A percentile compares a stretch with the other conserved stretches of the same genome.
These are phyloP conservation scores for Charanyca ferruginea DNA, from an alignment of 2,888 invertebrate species.

Conservation along the genomic window DNA sequence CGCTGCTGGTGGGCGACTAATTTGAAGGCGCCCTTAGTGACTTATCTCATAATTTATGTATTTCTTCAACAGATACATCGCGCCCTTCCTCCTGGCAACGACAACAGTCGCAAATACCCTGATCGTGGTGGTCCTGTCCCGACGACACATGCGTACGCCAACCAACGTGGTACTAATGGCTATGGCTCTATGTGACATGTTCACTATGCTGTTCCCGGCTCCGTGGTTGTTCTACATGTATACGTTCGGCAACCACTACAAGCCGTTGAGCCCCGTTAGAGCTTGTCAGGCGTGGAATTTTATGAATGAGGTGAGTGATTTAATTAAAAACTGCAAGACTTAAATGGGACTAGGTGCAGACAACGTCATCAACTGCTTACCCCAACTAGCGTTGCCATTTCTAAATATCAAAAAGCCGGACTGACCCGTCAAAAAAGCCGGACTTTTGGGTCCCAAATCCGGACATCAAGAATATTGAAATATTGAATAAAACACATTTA, in stretches of 20 bases:
- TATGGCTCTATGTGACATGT: slow-evolving; percentile 99
- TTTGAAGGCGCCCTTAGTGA: too few relatives aligned
- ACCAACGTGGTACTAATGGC: slow-evolving; percentile 98
- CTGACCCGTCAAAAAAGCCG: too few relatives aligned
- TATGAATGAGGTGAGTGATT: slow-evolving; percentile 94
- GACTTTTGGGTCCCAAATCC: too few relatives aligned
- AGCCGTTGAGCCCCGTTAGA: slow-evolving; percentile 94
- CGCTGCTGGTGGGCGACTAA: too few relatives aligned
- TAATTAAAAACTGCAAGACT: too few relatives aligned
- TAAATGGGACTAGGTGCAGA: too few relatives aligned
- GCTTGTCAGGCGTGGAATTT: slow-evolving; percentile 95
- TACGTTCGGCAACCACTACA: slow-evolving; percentile 96
- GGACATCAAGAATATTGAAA: too few relatives aligned
- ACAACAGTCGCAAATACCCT: slow-evolving; percentile 98
- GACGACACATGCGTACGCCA: slow-evolving; percentile 97
- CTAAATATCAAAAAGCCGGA: too few relatives aligned
- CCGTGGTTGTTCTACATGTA: slow-evolving; percentile 98
- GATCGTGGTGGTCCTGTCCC: slow-evolving; percentile 97
- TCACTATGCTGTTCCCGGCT: slow-evolving; percentile 97
- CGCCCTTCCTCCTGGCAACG: slow-evolving; percentile 96
- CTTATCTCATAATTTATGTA: background rate
- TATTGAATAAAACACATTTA: too few relatives aligned
- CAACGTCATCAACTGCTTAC: too few relatives aligned
- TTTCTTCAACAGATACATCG: slow-evolving; percentile 89
- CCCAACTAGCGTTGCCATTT: too few relatives aligned